phyloP scores from a whole-genome alignment of 2,797 vertebrate species.

The Danio choprae region DNA sequence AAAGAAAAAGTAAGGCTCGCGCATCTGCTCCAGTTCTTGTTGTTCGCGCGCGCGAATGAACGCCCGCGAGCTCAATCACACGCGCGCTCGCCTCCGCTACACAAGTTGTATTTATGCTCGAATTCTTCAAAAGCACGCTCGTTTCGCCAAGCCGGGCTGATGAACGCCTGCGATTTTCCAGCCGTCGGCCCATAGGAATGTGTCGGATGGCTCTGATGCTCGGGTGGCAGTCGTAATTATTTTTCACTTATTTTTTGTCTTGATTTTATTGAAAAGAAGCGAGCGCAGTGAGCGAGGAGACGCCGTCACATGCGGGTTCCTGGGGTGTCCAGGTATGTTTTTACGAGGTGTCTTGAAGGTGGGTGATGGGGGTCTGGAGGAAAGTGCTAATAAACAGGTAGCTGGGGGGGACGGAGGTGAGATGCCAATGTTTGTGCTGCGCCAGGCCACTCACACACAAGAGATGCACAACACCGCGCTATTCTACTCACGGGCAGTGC shows the following conservation, averaged over 20 bases:
- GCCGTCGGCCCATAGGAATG: conserved; percentile 77
- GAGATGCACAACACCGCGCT: conserved; percentile 60
- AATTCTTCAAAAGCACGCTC: conserved; percentile 13
- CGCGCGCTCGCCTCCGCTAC: conserved; percentile 59
- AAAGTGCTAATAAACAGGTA: conserved; percentile 89
- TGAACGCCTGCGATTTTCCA: conserved; percentile 70
- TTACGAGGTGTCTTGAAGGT: conserved; percentile 93
- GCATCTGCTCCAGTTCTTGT: conserved; percentile 67
- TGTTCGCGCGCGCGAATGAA: conserved; percentile 68
- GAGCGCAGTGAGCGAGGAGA: conserved; percentile 73
- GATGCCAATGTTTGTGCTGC: conserved; percentile 81
- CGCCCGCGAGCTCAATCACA: conserved; percentile 70
- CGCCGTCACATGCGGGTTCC: conserved; percentile 79
- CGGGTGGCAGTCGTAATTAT: conserved; percentile 84
- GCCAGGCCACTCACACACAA: conserved; percentile 77
- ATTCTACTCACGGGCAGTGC: conserved; percentile 51
- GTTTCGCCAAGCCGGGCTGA: conserved; percentile 57
- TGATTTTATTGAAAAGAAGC: conserved; percentile 93
- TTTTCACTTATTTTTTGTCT: conserved; percentile 97
- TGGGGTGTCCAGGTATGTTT: conserved; percentile 83
- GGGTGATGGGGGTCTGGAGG: conserved; percentile 88
- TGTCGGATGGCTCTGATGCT: conserved; percentile 81
- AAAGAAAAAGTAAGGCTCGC: conserved; percentile 60
- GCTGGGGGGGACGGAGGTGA: conserved; percentile 85
- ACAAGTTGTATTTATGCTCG: conserved; percentile 40